Evolutionary conservation across 2,888 invertebrate species (phyloP).

Genomic region (Drosophila prostipennis): DNA sequence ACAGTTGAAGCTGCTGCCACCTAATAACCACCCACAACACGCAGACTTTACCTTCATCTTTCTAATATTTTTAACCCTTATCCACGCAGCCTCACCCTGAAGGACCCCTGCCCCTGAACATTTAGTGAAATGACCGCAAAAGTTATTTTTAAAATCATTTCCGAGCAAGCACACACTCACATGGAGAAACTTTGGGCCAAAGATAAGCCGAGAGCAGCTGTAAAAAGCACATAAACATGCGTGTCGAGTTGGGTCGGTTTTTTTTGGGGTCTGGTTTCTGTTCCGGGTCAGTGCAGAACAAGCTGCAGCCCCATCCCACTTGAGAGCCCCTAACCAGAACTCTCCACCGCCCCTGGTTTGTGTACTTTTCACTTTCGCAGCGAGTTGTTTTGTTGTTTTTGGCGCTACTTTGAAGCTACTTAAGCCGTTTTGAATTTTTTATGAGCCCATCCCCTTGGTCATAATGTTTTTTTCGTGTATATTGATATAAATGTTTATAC

Average conservation of each 20-base stretch:
- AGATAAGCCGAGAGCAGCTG: slow-evolving; percentile 72
- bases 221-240: slow-evolving; percentile 76
- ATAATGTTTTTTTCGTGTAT: slow-evolving; percentile 61
- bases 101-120: slow-evolving; percentile 29
- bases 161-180: slow-evolving; percentile 35
- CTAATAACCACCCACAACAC: not conserved
- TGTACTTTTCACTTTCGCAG: slow-evolving; percentile 58
- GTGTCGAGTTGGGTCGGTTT: slow-evolving; percentile 50
- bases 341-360: slow-evolving; percentile 27
- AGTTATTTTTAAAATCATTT: slow-evolving; percentile 73
- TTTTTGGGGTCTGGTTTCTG: slow-evolving; percentile 17
- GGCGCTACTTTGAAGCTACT: slow-evolving; percentile 70
- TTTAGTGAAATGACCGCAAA: slow-evolving; percentile 77
- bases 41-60: not conserved
- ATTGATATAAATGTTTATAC: slow-evolving; percentile 73
- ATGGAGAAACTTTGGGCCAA: slow-evolving; percentile 31
- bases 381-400: slow-evolving; percentile 38
- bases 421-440: slow-evolving; percentile 77
- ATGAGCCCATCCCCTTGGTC: slow-evolving; percentile 62
- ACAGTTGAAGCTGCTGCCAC: not conserved
- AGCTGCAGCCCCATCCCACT: slow-evolving; percentile 15
- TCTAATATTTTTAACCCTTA: slow-evolving; percentile 37
- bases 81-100: slow-evolving; percentile 7
- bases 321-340: not conserved
- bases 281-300: slow-evolving; percentile 37